Conservation (phyloP, 2,797 vertebrate species). For the Esox lucius region DNA sequence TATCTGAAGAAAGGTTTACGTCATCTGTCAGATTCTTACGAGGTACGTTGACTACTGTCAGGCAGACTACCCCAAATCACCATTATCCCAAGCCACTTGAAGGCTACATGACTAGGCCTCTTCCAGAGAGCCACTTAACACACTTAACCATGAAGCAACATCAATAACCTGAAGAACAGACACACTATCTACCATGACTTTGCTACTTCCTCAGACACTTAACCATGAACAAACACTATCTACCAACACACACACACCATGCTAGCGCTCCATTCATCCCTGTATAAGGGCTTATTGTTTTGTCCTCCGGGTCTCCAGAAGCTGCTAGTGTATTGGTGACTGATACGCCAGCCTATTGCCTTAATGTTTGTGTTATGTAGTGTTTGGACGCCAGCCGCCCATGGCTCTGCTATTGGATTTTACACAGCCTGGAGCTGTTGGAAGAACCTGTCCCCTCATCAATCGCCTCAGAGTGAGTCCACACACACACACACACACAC, state of each 20-base stretch:
- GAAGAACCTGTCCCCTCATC: conserved; percentile 86
- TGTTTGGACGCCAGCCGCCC: conserved; percentile 86
- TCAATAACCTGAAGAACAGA: too few relatives aligned
- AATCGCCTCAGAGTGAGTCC: conserved; percentile 88
- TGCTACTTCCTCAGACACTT: not conserved
- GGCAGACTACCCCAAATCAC: too few relatives aligned
- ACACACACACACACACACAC: too few relatives aligned
- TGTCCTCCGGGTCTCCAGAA: not conserved
- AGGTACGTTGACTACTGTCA: conserved; percentile 74
- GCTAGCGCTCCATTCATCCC: not conserved
- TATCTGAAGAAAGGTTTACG: conserved; percentile 96
- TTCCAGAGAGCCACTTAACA: too few relatives aligned
- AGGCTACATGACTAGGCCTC: too few relatives aligned
- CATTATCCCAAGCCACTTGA: too few relatives aligned
- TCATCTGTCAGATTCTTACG: conserved; percentile 90
- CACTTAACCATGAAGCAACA: too few relatives aligned
- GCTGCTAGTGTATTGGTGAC: not conserved
- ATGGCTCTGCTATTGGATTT: conserved; percentile 79
- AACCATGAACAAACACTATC: too few relatives aligned
- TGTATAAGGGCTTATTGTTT: not conserved
- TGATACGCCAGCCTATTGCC: not conserved
- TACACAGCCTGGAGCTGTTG: conserved; percentile 91
- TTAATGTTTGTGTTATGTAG: conserved; percentile 62
- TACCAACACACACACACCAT: too few relatives aligned
- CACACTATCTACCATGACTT: not conserved